These are phyloP conservation scores for Syrista parreyssii DNA, from an alignment of 2,888 invertebrate species.

Conservation along the genomic window DNA sequence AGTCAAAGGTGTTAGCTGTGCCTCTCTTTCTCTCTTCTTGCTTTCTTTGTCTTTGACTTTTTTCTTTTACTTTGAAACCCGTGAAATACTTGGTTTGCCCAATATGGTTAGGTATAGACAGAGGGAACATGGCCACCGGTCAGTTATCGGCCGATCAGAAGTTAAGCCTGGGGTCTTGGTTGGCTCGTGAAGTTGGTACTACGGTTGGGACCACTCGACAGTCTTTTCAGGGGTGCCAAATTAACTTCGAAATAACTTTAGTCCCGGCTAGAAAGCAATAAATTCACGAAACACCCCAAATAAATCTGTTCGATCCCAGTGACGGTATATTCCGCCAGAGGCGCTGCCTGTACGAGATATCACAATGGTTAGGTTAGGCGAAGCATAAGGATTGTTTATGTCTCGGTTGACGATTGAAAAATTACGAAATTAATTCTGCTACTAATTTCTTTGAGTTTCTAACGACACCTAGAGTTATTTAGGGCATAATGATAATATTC, in stretches of 20 bases:
- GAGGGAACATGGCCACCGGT: conserved; percentile 54
- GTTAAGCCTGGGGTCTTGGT: conserved; percentile 41
- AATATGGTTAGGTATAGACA: conserved; percentile 41
- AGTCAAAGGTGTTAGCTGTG: conserved; percentile 3
- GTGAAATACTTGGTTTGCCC: conserved; percentile 1
- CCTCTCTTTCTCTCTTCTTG: neutral
- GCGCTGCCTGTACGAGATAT: neutral
- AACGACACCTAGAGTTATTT: too few relatives aligned
- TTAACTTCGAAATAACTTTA: conserved; percentile 50
- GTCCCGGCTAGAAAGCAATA: conserved; percentile 26
- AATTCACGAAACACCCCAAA: conserved; percentile 20
- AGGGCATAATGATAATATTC: too few relatives aligned
- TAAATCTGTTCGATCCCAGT: neutral
- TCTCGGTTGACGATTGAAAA: too few relatives aligned
- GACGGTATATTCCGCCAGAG: too few relatives aligned
- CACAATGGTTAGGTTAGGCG: too few relatives aligned
- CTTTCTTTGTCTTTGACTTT: neutral
- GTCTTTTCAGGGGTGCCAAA: conserved; percentile 45
- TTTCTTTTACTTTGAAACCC: conserved; percentile 1
- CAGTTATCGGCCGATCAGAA: conserved; percentile 54
- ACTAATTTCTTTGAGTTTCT: too few relatives aligned
- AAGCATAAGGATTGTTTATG: too few relatives aligned
- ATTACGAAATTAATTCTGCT: too few relatives aligned
- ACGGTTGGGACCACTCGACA: conserved; percentile 39
- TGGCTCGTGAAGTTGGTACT: conserved; percentile 13